Base-by-base conservation (phyloP, 2,113 vertebrate genomes). In the Scatophagus argus region DNA sequence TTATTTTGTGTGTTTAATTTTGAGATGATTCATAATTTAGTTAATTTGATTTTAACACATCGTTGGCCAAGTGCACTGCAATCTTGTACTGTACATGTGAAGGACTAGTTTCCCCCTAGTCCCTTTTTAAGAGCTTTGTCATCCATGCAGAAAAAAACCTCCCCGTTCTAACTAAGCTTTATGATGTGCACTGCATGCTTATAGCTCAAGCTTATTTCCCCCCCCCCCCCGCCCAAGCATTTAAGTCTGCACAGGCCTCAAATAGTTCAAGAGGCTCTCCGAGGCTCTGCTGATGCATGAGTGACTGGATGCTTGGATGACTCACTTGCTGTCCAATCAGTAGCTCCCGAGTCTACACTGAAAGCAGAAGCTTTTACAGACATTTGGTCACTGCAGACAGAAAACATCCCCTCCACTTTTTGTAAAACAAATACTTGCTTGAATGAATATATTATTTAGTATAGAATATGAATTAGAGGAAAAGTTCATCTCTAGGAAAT, bases 211-310 rank as follows among this genome's bases (percentile, higher is more conserved):
- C 89, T 93, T 90, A 87, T 89, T 78, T 73, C 76, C 87, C 77
- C 84, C 88, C 86, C 84, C 77, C 70, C 76, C 87, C 77, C 84
- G 87, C 86, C 84, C 77, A 88, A 92, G 83, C 87, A 85, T 92
- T 91, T 90, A 83, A 88, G 87, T 88, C 87, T 81, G 73, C 84
- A 87, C 83, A 85, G 86, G 87, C 84, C 87, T 90, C 87, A 87
- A 89, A 91, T 91, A 91, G 91, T 91, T 91, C 86, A 90, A 92
- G 89, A 90, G 89, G 85, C 90, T 89, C 90, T 92, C 79, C 21
- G 63, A 88, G 84, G 78, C 87, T 86, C 83, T 81, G 74, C 84
- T 85, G 87, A 84, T 79, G 92, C 86, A 83, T 88, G 79, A 90
- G 85, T 79, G 82, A 87, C 84, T 89, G 79, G 77, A 81, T 83